Percentiles rank a stretch among this genome's conserved stretches.
phyloP scores from a whole-genome alignment of 2,888 invertebrate species.

The Drosophila basisetae region DNA sequence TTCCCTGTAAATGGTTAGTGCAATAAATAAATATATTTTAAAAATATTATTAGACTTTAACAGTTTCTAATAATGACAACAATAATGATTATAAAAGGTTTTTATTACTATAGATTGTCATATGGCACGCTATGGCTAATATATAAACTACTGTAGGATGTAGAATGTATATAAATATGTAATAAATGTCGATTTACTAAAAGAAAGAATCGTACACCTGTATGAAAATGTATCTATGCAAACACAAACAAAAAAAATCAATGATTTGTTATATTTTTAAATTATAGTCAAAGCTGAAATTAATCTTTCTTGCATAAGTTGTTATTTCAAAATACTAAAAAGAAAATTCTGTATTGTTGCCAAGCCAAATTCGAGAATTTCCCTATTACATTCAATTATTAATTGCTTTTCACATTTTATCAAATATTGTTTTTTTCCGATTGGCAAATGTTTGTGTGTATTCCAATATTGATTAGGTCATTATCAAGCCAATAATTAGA shows the following conservation, averaged over 20 bases:
- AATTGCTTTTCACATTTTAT: slow-evolving; percentile 24
- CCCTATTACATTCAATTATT: not conserved
- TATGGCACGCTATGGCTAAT: not conserved
- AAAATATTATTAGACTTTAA: not conserved
- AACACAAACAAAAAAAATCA: not conserved
- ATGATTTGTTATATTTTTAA: not conserved
- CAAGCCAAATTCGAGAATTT: slow-evolving; percentile 5
- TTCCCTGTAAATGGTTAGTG: not conserved
- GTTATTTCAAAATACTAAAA: not conserved
- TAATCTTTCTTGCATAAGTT: not conserved
- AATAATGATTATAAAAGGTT: not conserved
- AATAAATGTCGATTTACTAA: not conserved
- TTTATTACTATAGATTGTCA: not conserved
- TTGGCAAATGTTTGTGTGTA: not conserved
- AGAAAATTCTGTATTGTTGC: slow-evolving; percentile 3
- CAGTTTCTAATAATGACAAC: not conserved
- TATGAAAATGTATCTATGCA: not conserved
- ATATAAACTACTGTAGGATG: not conserved
- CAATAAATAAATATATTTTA: not conserved
- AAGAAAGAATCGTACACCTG: not conserved
- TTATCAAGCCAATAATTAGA: slow-evolving; percentile 58
- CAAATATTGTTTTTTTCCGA: not conserved
- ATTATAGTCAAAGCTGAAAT: not conserved
- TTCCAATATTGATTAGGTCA: slow-evolving; percentile 45
- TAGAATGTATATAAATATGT: not conserved